Evolutionary conservation across 2,113 vertebrate genomes (phyloP), one percentile per base, ranked within the genome.

Genomic region (Lichenostomus cassidix): DNA sequence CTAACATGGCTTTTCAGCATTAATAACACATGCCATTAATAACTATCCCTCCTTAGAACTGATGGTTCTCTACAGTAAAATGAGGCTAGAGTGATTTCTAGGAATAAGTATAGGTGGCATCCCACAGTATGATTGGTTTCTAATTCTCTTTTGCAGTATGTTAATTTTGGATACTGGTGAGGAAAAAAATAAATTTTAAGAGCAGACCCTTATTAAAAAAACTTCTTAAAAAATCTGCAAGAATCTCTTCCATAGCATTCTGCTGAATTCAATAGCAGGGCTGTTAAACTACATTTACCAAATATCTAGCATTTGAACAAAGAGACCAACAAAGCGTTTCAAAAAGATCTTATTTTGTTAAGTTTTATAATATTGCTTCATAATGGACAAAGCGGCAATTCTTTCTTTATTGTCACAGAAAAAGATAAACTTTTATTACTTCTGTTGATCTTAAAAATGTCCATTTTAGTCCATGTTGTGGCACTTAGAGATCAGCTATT

Each of bases 291-390:
- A 37, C 17, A 44, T 52, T 74, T 86, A 44, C 24, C 7, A 73
- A 82, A 68, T 2, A 22, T 25, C 19, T 68, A 73, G 2, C 23
- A 75, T 68, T 24, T 58, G 35, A 94, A 87, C 59, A 94, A 65
- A 88, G 63, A 83, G 27, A 69, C 4, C 53, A 83, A 64, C 10
- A 91, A 82, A 89, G 7, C 12, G 37, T 35, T 59, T 83, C 9
- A 28, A 76, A 91, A 96, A 91, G 59, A 47, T 90, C 12, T 17
- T 67, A 42, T 65, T 96, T 90, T 70, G 16, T 91, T 67, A 80
- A 50, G 47, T 77, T 94, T 91, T 86, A 90, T 59, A 74, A 15
- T 12, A 15, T 47, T 64, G 60, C 10, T 88, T 84, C 47, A 19
- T 77, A 93, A 75, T 25, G 24, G 85, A 56, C 9, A 41, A 63